Base-by-base conservation (phyloP, 2,888 invertebrate genomes). In the Psococerastis gibbosa region DNA sequence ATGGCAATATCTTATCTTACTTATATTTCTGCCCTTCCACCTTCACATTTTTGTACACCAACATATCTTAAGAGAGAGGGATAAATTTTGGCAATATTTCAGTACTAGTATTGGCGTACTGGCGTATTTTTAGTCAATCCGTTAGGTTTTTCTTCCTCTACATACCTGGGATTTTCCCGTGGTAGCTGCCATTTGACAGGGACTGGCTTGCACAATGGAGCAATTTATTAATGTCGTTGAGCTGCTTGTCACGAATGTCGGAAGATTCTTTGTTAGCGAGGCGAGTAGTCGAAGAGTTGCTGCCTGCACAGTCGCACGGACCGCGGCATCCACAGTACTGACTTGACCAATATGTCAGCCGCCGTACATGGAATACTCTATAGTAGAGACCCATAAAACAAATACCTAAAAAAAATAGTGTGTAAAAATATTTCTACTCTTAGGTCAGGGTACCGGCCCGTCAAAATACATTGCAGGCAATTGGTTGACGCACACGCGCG, bases 361-460 rank as follows among this genome's bases (percentile, higher is more conserved):
- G 67, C 48, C 79, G 68, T 3, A 87, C 81, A 57, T 88, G 87
- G 60, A 88, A 89, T 61, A 78, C 87, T 55, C 79, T 78, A 56
- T 58, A 68, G 55, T 67, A 68, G 9, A 68, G 52, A 5, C 59
- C 50, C 62, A 68, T 64, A 50, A 65, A 65, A 3, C 59, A 47
- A 16, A 68, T 58, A 9, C 67, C 65, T 33, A 35, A 45, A 22
- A 13, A 23, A 11, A 42, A 52, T 8, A 48, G 27, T 27, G n/a
- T n/a, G n/a, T n/a, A n/a, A n/a, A n/a, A n/a, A n/a, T n/a, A n/a
- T n/a, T n/a, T n/a, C n/a, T n/a, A n/a, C n/a, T n/a, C n/a, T n/a
- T n/a, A n/a, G n/a, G n/a, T n/a, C n/a, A n/a, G n/a, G n/a, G n/a
- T n/a, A n/a, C n/a, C n/a, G n/a, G n/a, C n/a, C n/a, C n/a, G n/a